Percentiles rank a stretch among this genome's conserved stretches.
These are phyloP conservation scores for Dendrocincla fuliginosa DNA, from an alignment of 2,797 vertebrate genomes.

Conservation along the genomic window DNA sequence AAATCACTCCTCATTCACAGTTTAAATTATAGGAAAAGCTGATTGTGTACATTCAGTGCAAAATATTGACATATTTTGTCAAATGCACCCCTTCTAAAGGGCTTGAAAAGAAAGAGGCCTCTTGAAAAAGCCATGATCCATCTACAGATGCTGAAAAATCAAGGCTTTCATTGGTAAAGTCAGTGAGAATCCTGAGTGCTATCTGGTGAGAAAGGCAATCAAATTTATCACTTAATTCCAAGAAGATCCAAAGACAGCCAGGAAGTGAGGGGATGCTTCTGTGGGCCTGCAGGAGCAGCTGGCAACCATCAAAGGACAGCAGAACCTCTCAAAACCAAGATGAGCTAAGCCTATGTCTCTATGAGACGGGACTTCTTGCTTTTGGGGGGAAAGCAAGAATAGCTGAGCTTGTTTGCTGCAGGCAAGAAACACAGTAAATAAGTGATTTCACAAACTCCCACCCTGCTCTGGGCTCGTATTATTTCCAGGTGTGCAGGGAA, in stretches of 20 bases:
- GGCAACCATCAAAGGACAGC: background rate
- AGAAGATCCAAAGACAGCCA: background rate
- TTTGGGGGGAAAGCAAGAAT: background rate
- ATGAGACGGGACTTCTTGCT: background rate
- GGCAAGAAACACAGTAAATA: background rate
- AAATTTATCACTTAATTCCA: background rate
- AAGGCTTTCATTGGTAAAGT: background rate
- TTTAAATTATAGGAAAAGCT: background rate
- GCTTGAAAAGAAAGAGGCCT: background rate
- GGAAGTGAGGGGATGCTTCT: background rate
- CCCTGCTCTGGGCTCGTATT: too few species aligned
- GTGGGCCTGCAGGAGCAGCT: background rate
- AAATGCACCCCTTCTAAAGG: background rate
- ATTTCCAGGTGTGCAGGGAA: background rate
- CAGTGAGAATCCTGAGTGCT: background rate
- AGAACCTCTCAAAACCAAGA: background rate
- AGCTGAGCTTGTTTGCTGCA: background rate
- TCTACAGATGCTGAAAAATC: background rate
- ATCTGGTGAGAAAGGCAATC: background rate
- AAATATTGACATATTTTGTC: background rate
- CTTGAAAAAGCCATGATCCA: background rate
- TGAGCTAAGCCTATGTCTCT: fast-evolving
- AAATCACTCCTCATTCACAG: background rate
- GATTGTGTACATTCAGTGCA: background rate
- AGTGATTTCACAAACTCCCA: background rate